Base-by-base conservation (phyloP, 2,888 invertebrate genomes). In the Hymenopus coronatus region DNA sequence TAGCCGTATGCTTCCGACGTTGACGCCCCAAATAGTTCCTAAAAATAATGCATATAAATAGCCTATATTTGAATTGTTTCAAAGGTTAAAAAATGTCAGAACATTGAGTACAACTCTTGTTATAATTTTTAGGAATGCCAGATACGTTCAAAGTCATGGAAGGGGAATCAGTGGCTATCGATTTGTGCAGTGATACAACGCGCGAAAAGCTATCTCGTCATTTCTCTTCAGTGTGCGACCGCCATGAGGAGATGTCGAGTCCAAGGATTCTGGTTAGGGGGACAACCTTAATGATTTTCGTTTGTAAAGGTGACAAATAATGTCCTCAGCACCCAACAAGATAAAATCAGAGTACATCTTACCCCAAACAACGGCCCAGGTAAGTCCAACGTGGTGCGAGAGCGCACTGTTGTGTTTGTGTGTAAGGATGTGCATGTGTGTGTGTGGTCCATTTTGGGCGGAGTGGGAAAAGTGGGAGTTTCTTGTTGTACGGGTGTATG, bases 1-100 rank as follows among this genome's bases (percentile, higher is more conserved):
- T 89, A 28, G 82, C n/a, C 46, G 85, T 89, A 33, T 33, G 28
- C 83, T 46, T 90, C 89, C 90, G 90, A 83, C 88, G 90, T 90
- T 86, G 70, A 89, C 90, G 90, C 90, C 90, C 90, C 90, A 90
- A 90, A 90, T 90, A 90, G 90, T 90, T 28, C 90, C 82, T 28
- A 0, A 14, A 83, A 83, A 20, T 15, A 70, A 70, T 20, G 4
- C 20, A 70, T 4, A 25, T 4, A 20, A 20, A 25, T 6, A 70
- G 6, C 20, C 6, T 70, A 25, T 70, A 20, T 70, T 3, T 70
- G 54, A 6, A 20, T 20, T 70, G 2, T 25, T 70, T 2, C 20
- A 20, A 70, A 70, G 3, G 25, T 70, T 70, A 15, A 6, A 70
- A 70, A 70, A 70, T 70, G 54, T 70, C 54, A 70, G 54, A 20